phyloP scores from a whole-genome alignment of 2,888 invertebrate species.

The Drosophila lutescens region DNA sequence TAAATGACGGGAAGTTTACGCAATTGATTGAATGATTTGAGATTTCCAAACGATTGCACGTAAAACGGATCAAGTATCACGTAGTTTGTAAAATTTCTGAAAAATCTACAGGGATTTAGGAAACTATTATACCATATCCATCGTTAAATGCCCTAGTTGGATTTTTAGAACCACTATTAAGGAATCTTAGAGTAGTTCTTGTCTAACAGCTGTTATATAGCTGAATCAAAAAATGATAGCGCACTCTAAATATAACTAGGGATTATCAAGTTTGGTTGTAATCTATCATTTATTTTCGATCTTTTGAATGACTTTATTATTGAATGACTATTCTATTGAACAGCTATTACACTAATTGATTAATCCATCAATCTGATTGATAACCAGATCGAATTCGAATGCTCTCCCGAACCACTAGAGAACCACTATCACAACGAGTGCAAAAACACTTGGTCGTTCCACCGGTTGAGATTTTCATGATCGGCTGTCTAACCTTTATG shows the following conservation, averaged over 20 bases:
- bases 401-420: not conserved
- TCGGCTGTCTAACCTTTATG: constrained; percentile 24
- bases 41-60: not conserved
- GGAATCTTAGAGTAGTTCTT: not conserved
- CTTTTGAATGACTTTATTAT: not conserved
- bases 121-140: not conserved
- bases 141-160: too few species aligned
- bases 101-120: not conserved
- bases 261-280: constrained; percentile 1
- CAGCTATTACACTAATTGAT: constrained; percentile 18
- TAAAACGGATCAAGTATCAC: too few species aligned
- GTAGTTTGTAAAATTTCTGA: not conserved
- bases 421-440: constrained; percentile 5
- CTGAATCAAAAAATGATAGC: not conserved
- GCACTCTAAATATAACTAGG: not conserved
- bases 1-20: not conserved
- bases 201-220: constrained; percentile 8
- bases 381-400: not conserved
- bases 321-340: not conserved
- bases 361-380: constrained; percentile 8
- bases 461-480: not conserved
- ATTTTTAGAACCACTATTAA: not conserved
- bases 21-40: not conserved
- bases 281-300: constrained; percentile 4
- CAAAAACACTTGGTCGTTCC: constrained; percentile 9